These are phyloP conservation scores for Leiothrix lutea DNA, from an alignment of 2,113 vertebrate genomes.

Conservation along the genomic window DNA sequence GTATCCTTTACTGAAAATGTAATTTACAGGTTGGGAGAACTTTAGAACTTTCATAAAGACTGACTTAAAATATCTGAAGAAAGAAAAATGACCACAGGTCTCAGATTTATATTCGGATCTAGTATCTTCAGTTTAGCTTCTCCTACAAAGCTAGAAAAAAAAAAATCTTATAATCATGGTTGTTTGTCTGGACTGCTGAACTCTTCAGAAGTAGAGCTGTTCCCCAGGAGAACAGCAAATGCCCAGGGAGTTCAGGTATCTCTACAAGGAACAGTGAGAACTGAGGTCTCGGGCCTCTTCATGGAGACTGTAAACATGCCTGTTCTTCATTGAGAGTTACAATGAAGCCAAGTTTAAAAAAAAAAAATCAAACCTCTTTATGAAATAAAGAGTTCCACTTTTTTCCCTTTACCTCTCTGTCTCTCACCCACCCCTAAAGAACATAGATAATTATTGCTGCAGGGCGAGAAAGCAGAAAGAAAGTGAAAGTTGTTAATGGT, in stretches of 20 bases:
- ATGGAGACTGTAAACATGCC: not conserved
- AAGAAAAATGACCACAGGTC: not conserved
- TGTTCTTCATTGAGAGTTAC: not conserved
- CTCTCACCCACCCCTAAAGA: not conserved
- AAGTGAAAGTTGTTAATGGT: not conserved
- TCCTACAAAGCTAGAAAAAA: not conserved
- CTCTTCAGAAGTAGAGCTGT: not conserved
- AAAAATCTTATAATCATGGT: not conserved
- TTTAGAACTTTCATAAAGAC: not conserved
- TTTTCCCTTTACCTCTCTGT: not conserved
- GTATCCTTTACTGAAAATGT: not conserved
- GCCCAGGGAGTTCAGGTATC: not conserved
- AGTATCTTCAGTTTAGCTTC: not conserved
- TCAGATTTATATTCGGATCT: not conserved
- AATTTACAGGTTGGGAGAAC: not conserved
- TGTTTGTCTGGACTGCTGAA: not conserved
- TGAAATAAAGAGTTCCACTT: not conserved
- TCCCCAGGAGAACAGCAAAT: not conserved
- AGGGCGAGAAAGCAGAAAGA: not conserved
- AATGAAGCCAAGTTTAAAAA: not conserved
- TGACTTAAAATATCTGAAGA: not conserved
- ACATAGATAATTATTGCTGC: constrained; percentile 2
- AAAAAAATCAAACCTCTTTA: not conserved
- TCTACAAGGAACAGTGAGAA: not conserved
- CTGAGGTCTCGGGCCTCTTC: not conserved